Conservation (phyloP, 2,888 invertebrate species). For the Ditula angustiorana region DNA sequence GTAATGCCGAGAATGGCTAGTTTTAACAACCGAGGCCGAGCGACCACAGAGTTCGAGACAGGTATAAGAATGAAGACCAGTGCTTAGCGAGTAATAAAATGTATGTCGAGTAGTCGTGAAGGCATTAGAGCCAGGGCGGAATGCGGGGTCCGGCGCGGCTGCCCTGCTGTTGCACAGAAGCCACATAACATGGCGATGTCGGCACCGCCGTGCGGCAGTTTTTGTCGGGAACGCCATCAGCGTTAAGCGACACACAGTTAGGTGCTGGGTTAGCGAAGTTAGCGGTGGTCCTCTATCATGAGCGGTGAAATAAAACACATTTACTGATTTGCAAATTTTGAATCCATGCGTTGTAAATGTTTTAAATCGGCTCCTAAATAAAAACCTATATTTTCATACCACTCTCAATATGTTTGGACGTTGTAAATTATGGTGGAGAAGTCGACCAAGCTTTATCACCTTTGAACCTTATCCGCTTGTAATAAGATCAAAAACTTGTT, state of each 20-base stretch:
- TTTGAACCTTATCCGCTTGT: too few relatives aligned
- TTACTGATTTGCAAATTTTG: not conserved
- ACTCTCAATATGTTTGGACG: too few relatives aligned
- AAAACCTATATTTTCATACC: too few relatives aligned
- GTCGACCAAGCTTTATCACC: too few relatives aligned
- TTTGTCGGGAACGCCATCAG: constrained; percentile 60
- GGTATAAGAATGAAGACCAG: constrained; percentile 25
- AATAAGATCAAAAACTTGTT: too few relatives aligned
- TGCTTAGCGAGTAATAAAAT: constrained; percentile 39
- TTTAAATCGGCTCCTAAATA: too few relatives aligned
- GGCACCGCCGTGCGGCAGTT: constrained; percentile 55
- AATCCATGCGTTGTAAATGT: too few relatives aligned
- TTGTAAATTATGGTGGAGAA: too few relatives aligned
- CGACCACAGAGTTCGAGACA: constrained; percentile 11
- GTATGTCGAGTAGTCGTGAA: constrained; percentile 38
- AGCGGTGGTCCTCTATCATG: not conserved
- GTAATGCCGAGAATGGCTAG: constrained; percentile 23
- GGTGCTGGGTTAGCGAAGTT: constrained; percentile 41
- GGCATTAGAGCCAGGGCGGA: constrained; percentile 36
- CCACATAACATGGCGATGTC: constrained; percentile 42
- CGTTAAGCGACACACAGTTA: constrained; percentile 64
- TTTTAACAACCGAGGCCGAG: constrained; percentile 17
- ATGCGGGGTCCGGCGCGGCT: constrained; percentile 19
- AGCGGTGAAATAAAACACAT: not conserved
- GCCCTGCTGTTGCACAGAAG: constrained; percentile 17